phyloP scores from a whole-genome alignment of 1,140 invertebrate species.

The Lasaia peninsularis region DNA sequence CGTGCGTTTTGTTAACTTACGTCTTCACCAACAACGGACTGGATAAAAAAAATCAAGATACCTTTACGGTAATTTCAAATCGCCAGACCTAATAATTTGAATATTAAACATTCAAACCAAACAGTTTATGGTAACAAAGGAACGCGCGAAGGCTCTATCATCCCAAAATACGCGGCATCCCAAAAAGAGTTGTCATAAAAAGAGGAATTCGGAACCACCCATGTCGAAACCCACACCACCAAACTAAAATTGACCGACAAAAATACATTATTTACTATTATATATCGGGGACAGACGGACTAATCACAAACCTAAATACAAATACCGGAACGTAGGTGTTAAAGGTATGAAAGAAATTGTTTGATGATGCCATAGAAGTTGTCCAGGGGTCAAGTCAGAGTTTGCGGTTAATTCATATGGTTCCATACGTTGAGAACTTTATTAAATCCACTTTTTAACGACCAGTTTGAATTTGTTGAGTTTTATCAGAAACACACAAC shows the following conservation, averaged over 20 bases:
- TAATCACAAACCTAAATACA: conserved; percentile 70
- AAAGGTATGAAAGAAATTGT: conserved; percentile 51
- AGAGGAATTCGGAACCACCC: conserved; percentile 53
- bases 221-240: conserved; percentile 55
- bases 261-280: conserved; percentile 75
- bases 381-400: conserved; percentile 5
- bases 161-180: conserved; percentile 29
- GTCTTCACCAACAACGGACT: too few relatives aligned
- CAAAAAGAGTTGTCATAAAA: conserved; percentile 42
- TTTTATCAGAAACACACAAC: too few relatives aligned
- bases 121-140: conserved; percentile 39
- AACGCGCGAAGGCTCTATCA: conserved; percentile 24
- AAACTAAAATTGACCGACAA: conserved; percentile 71
- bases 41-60: too few relatives aligned
- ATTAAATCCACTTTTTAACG: neutral
- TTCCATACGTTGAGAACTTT: neutral
- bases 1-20: too few relatives aligned
- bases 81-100: conserved; percentile 7
- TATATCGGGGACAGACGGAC: conserved; percentile 66
- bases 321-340: conserved; percentile 56
- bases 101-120: conserved; percentile 24
- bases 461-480: too few relatives aligned
- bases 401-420: neutral
- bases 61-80: neutral
- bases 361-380: conserved; percentile 51